A percentile compares a stretch with the other conserved stretches of the same genome.
Evolutionary conservation across 1,140 invertebrate genomes (phyloP).

Genomic region (Drosophila pallidifrons): DNA sequence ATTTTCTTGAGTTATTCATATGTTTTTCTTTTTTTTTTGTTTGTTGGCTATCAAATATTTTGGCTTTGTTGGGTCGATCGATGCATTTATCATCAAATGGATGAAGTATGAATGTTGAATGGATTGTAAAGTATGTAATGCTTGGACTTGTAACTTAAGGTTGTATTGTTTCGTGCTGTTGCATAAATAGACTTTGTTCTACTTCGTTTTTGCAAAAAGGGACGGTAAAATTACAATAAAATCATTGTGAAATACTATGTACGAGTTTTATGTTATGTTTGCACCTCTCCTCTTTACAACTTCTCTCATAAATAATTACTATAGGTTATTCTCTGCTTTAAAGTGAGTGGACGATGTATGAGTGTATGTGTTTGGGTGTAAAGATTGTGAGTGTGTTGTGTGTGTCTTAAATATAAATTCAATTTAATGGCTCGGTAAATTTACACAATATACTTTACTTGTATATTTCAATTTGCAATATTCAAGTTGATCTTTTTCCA

Average conservation of each 20-base stretch:
- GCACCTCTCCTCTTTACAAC: conserved; percentile 25
- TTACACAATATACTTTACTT: conserved; percentile 73
- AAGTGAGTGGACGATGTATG: conserved; percentile 63
- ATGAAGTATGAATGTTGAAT: conserved; percentile 31
- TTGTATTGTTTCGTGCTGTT: conserved; percentile 50
- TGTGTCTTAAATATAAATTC: conserved; percentile 81
- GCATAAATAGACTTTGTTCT: conserved; percentile 76
- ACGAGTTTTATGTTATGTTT: conserved; percentile 50
- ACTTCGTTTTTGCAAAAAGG: conserved; percentile 75
- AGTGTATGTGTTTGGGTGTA: conserved; percentile 33
- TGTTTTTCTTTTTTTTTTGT: conserved; percentile 32
- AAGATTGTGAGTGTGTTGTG: conserved; percentile 35
- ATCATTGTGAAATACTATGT: conserved; percentile 77
- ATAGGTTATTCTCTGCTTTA: conserved; percentile 49
- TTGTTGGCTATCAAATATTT: conserved; percentile 76
- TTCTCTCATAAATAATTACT: conserved; percentile 67
- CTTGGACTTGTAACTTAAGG: conserved; percentile 55
- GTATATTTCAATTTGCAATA: conserved; percentile 69
- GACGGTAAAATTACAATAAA: conserved; percentile 85
- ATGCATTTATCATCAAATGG: conserved; percentile 46
- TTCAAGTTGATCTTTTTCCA: conserved; percentile 46
- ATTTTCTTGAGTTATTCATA: conserved; percentile 67
- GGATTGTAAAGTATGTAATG: conserved; percentile 19
- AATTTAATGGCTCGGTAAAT: conserved; percentile 84
- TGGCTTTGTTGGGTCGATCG: conserved; percentile 68